Evolutionary conservation across 2,113 vertebrate species (phyloP), one percentile per base, ranked within the genome.

Genomic region (Tichodroma muraria): DNA sequence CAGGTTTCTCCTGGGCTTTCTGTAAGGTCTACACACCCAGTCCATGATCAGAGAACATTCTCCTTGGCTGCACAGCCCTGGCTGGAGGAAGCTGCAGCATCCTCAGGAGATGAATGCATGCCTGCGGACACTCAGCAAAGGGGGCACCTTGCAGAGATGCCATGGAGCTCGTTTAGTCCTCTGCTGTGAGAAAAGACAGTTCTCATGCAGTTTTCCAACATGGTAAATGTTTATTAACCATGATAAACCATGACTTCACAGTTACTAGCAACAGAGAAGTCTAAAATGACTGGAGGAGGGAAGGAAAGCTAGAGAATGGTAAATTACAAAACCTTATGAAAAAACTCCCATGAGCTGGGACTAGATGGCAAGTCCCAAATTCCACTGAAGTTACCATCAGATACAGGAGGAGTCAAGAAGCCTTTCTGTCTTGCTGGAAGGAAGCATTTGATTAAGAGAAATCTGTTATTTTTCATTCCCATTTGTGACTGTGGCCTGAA

Each of bases 91-190:
- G n/a, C 66, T 83, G 66, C 71, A 53, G 45, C 8, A 0, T 79
- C n/a, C 56, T 68, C 25, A 47, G 84, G 59, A 47, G 63, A 3
- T 33, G n/a, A 37, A 15, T 7, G 10, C 6, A 13, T 38, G 56
- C 15, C 52, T 70, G 27, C 0, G 0, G 10, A 17, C 27, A 37
- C 71, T 27, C 0, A 0, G 42, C 4, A 6, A 82, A 88, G 47
- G 16, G 40, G 24, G 6, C 50, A 52, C 50, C 31, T 68, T 66
- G 17, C 61, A 59, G 40, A 64, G 45, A 61, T 56, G 37, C 37
- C 54, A 65, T 73, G 56, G 45, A 70, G 30, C 20, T 35, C 4
- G 2, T 47, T 83, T 54, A 23, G 8, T 60, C 54, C 19, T 10
- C 31, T 42, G 13, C 30, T 77, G 24, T 38, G 21, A 80, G 53